Evolutionary conservation across 2,888 invertebrate species (phyloP).

Genomic region (Apamea crenata): DNA sequence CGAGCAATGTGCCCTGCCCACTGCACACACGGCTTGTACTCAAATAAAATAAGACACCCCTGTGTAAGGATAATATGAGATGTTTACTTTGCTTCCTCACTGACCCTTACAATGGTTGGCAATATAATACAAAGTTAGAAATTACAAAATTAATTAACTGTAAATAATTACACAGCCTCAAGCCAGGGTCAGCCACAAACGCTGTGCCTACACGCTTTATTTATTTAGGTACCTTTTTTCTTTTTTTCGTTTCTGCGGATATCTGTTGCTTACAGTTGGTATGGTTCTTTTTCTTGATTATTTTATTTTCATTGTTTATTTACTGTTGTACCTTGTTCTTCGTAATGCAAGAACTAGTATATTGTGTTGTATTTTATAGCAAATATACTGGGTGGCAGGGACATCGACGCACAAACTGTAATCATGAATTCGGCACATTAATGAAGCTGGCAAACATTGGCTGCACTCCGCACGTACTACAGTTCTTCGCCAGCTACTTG

Average conservation of each 20-base stretch:
- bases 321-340: not conserved
- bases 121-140: constrained; percentile 12
- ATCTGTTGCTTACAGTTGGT: not conserved
- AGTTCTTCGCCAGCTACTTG: no score
- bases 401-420: no score
- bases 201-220: constrained; percentile 9
- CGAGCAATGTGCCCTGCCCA: no score
- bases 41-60: not conserved
- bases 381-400: not conserved
- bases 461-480: no score
- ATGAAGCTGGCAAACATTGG: no score
- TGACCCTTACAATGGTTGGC: not conserved
- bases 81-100: not conserved
- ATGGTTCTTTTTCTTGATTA: not conserved
- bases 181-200: constrained; percentile 29
- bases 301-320: not conserved
- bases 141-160: constrained; percentile 22
- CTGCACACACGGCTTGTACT: not conserved
- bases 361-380: no score
- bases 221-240: not conserved
- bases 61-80: not conserved
- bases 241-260: not conserved
- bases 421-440: no score
- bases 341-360: not conserved
- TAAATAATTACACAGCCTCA: constrained; percentile 33